Evolutionary conservation across 1,140 invertebrate species (phyloP).

Genomic region (Magallana angulata): DNA sequence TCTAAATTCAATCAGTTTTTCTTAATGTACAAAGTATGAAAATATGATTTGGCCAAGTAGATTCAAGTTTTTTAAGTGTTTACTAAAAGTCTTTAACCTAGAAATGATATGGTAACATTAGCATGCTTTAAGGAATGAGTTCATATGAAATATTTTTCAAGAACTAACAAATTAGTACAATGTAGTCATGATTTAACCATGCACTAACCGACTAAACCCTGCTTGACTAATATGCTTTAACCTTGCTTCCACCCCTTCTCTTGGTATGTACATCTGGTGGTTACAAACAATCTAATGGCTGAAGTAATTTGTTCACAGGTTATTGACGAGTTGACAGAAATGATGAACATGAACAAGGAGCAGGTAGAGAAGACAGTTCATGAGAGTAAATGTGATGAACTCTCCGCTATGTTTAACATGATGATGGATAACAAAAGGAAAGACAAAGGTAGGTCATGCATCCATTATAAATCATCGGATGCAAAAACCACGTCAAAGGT

Average conservation of each 20-base stretch:
- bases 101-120: too few relatives aligned
- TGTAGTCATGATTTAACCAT: not conserved
- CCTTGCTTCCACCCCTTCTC: not conserved
- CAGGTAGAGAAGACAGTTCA: conserved; percentile 76
- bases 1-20: not conserved
- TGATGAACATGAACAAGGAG: conserved; percentile 72
- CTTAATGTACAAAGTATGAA: not conserved
- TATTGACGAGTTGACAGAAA: conserved; percentile 70
- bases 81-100: too few relatives aligned
- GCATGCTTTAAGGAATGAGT: not conserved
- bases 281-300: not conserved
- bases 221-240: not conserved
- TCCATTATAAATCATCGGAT: not conserved
- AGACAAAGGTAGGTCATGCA: conserved; percentile 71
- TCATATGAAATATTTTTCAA: not conserved
- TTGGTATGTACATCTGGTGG: not conserved
- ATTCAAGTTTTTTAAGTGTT: not conserved
- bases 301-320: conserved; percentile 65
- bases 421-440: conserved; percentile 74
- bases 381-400: conserved; percentile 77
- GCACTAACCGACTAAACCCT: not conserved
- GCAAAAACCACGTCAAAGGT: too few relatives aligned
- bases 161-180: conserved; percentile 17
- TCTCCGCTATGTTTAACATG: conserved; percentile 80
- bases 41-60: not conserved